phyloP scores from a whole-genome alignment of 1,140 invertebrate genomes.

The Neoseiulus cucumeris region DNA sequence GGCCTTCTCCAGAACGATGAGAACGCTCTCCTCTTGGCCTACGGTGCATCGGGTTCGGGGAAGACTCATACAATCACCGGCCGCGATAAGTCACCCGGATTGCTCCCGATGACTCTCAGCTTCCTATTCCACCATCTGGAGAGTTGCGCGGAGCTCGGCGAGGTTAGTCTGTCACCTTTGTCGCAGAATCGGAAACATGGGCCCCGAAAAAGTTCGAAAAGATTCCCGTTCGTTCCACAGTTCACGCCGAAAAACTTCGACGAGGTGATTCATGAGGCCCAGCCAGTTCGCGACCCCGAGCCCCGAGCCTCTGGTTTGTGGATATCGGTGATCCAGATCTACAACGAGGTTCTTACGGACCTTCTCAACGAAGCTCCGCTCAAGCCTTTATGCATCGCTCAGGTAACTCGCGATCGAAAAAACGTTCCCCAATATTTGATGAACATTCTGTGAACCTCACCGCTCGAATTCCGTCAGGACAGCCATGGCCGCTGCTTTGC shows the following conservation, averaged over 20 bases:
- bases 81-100: too few species aligned
- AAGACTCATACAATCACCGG: not conserved
- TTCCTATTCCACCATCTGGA: too few species aligned
- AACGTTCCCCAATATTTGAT: not conserved
- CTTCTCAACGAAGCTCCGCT: not conserved
- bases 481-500: not conserved
- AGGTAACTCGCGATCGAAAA: not conserved
- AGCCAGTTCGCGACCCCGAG: too few species aligned
- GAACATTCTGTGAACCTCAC: not conserved
- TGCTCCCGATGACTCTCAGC: too few species aligned
- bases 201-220: too few species aligned
- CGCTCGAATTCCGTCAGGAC: not conserved
- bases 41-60: not conserved
- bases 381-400: not conserved
- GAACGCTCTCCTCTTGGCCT: not conserved
- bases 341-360: conserved; percentile 3
- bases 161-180: too few species aligned
- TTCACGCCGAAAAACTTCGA: too few species aligned
- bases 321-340: not conserved
- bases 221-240: too few species aligned
- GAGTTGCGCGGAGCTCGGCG: too few species aligned
- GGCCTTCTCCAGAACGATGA: not conserved
- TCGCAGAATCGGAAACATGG: too few species aligned
- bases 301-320: not conserved
- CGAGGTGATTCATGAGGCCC: too few species aligned